phyloP scores from a whole-genome alignment of 1,140 invertebrate genomes.

The Latrodectus geometricus region DNA sequence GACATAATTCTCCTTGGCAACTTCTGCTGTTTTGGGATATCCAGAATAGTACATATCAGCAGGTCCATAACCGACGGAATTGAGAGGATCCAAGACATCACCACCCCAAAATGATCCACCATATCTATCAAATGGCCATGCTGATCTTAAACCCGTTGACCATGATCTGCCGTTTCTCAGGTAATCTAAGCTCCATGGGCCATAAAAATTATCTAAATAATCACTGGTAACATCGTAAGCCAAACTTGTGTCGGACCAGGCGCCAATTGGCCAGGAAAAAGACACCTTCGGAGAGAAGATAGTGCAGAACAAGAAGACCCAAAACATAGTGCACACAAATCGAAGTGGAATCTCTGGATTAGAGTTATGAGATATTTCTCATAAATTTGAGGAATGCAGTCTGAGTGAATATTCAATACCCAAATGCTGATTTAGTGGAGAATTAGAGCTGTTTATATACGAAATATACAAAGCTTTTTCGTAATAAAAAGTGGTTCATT shows the following conservation, averaged over 20 bases:
- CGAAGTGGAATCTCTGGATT: neutral
- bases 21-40: neutral
- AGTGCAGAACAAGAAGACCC: neutral
- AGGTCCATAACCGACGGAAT: neutral
- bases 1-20: slow-evolving; percentile 5
- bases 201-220: slow-evolving; percentile 4
- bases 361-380: neutral
- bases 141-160: neutral
- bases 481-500: neutral
- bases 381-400: neutral
- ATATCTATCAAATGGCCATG: neutral
- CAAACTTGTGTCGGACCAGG: neutral
- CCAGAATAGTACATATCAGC: neutral
- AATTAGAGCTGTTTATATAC: slow-evolving; percentile 16
- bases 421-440: slow-evolving; percentile 2
- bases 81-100: neutral
- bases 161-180: neutral
- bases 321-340: slow-evolving; percentile 1
- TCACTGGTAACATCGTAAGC: slow-evolving; percentile 13
- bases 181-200: slow-evolving; percentile 25
- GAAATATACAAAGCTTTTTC: neutral
- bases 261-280: neutral
- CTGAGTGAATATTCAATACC: slow-evolving; percentile 8
- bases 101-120: neutral
- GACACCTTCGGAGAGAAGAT: neutral